Evolutionary conservation across 2,797 vertebrate genomes (phyloP).

Genomic region (Scolopax bukidnonensis): DNA sequence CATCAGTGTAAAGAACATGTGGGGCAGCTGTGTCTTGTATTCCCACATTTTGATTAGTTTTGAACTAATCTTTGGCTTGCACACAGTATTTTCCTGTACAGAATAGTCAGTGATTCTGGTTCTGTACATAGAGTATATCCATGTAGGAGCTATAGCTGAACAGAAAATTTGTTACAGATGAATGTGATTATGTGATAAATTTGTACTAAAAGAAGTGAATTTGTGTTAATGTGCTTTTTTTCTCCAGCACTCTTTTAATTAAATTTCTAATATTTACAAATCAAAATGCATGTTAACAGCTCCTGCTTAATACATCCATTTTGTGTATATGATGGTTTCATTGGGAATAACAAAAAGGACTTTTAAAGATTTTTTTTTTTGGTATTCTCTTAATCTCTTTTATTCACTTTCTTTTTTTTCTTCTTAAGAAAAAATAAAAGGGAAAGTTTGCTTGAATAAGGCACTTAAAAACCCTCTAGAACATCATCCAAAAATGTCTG

Average conservation of each 20-base stretch:
- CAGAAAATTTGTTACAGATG: not conserved
- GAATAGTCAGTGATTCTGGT: not conserved
- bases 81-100: not conserved
- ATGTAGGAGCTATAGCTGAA: not conserved
- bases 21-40: not conserved
- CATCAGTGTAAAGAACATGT: rapidly evolving
- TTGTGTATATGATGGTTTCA: not conserved
- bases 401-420: not conserved
- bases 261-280: not conserved
- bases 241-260: not conserved
- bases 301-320: not conserved
- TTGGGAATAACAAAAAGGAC: not conserved
- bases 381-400: not conserved
- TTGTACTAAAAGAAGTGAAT: not conserved
- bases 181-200: not conserved
- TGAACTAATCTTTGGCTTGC: not conserved
- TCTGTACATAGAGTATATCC: not conserved
- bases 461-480: not conserved
- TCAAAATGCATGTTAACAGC: not conserved
- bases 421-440: not conserved
- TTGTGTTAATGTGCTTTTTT: not conserved
- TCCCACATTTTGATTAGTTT: not conserved
- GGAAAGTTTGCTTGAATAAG: not conserved
- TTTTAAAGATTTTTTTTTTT: not conserved
- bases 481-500: not conserved